Base-by-base conservation (phyloP, 2,113 vertebrate species). In the Archocentrus centrarchus region DNA sequence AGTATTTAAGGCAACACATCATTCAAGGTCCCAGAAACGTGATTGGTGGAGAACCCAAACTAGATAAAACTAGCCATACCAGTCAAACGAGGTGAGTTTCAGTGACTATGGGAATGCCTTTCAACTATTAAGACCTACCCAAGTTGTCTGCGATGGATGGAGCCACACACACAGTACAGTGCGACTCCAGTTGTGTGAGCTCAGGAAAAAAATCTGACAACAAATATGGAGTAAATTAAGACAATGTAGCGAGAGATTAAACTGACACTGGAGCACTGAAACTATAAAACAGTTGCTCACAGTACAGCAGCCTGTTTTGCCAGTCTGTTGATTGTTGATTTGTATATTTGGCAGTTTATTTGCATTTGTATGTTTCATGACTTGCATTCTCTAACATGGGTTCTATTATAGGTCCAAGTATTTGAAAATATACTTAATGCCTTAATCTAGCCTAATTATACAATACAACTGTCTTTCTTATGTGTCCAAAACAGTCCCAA, bases 401-500 rank as follows among this genome's bases (percentile, higher is more conserved):
- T 83, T 88, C 63, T 55, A 55, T 73, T 79, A 85, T 59, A 86
- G 57, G 63, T 85, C 87, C 57, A 78, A 84, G 59, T 80, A 83
- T 85, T 89, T 81, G 81, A 84, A 88, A 79, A 89, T 68, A 81
- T 39, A 79, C 66, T 64, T 92, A 94, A 90, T 88, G 50, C 84
- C 78, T 81, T 92, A 90, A 93, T 90, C 91, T 89, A 83, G 75
- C 20, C 80, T 92, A 92, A 90, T 87, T 90, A 91, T 90, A 58
- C 79, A 73, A 80, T 84, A 90, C 80, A 91, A 87, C 88, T 75
- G 86, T 86, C 85, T 85, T 80, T 80, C 22, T 60, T 87, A 75
- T 85, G 58, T 58, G 83, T 82, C 86, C 83, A 87, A 85, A 91
- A 92, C 86, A 41, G 39, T 75, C 87, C 82, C 76, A 80, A 88